These are phyloP conservation scores for Ornithorhynchus anatinus DNA, from an alignment of 2,113 vertebrate species.

Conservation along the genomic window DNA sequence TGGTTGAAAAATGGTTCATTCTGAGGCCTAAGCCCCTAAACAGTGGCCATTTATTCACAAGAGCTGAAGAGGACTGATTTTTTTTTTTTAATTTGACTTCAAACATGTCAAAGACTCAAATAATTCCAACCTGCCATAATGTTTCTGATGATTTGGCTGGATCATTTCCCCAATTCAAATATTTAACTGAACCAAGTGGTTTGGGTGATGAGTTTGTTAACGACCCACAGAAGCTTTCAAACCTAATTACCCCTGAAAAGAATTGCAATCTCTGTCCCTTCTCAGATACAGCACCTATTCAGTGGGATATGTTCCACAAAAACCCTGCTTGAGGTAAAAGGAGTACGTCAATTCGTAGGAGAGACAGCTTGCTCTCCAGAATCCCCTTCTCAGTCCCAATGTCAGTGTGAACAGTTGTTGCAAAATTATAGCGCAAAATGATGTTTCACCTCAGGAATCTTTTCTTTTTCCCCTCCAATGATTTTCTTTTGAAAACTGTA, in stretches of 20 bases:
- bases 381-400: not conserved
- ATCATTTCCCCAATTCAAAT: constrained; percentile 29
- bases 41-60: not conserved
- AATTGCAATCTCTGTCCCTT: constrained; percentile 1
- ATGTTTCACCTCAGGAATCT: no score
- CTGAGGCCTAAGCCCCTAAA: no score
- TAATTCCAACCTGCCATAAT: not conserved
- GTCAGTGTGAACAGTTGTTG: not conserved
- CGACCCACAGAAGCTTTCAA: constrained; percentile 5
- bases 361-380: not conserved
- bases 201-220: constrained; percentile 11
- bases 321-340: not conserved
- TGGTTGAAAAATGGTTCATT: no score
- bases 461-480: no score
- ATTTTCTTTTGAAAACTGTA: not conserved
- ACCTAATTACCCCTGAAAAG: constrained; percentile 11
- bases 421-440: not conserved
- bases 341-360: no score
- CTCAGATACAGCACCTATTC: not conserved
- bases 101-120: constrained; percentile 12
- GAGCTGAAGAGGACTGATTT: not conserved
- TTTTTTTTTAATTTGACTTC: constrained; percentile 31
- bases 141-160: constrained; percentile 16
- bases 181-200: constrained; percentile 34
- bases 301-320: not conserved